These are phyloP conservation scores for Vombatus ursinus DNA, from an alignment of 2,113 vertebrate genomes.

Conservation along the genomic window DNA sequence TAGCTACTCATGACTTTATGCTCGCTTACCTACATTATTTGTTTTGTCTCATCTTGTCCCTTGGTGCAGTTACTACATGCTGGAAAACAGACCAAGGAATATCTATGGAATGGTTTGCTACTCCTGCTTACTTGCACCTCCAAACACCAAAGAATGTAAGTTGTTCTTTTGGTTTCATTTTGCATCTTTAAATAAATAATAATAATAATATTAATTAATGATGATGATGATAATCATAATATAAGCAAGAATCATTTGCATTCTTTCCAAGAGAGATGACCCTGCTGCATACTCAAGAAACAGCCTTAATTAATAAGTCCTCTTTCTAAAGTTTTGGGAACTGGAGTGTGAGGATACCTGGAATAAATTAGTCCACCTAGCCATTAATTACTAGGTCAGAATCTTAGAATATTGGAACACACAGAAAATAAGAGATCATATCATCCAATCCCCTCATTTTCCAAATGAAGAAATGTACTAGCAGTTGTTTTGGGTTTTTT, in stretches of 20 bases:
- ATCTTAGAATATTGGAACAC: not conserved
- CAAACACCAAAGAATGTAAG: constrained; percentile 98
- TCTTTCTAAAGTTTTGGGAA: not conserved
- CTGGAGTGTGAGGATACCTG: not conserved
- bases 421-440: not conserved
- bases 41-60: constrained; percentile 68
- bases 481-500: too few relatives aligned
- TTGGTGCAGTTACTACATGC: constrained; percentile 92
- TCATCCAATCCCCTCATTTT: not conserved
- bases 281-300: not conserved
- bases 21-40: constrained; percentile 57
- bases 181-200: not conserved
- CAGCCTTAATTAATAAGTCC: not conserved
- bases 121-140: constrained; percentile 93
- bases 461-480: not conserved
- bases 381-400: too few relatives aligned
- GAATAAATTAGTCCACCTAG: too few relatives aligned
- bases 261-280: not conserved
- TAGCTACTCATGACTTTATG: constrained; percentile 18
- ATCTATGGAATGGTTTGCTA: constrained; percentile 98
- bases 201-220: not conserved
- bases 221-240: not conserved
- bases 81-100: constrained; percentile 95
- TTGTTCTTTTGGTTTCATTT: constrained; percentile 14
- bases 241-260: not conserved